phyloP scores from a whole-genome alignment of 2,113 vertebrate species.

The Aramus guarauna region DNA sequence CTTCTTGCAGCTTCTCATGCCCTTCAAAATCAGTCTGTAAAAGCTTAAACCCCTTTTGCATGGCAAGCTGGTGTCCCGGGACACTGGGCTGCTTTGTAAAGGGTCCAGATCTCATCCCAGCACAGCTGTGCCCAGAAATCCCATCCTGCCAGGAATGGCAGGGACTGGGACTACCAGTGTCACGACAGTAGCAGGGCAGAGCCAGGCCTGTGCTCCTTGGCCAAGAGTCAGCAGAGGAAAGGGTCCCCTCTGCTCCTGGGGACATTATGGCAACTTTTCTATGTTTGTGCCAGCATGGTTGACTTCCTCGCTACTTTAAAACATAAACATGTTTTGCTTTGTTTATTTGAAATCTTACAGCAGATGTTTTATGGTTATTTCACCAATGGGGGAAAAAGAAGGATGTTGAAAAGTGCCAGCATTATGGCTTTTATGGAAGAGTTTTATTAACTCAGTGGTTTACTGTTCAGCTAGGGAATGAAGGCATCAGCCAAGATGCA shows the following conservation, averaged over 20 bases:
- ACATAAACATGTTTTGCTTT: not conserved
- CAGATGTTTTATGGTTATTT: slow-evolving; percentile 33
- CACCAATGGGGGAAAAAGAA: not conserved
- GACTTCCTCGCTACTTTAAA: not conserved
- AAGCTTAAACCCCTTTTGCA: not conserved
- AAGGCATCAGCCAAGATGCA: not conserved
- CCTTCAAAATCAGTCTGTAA: not conserved
- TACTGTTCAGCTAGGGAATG: not conserved
- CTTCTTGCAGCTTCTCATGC: not conserved
- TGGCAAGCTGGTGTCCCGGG: not conserved
- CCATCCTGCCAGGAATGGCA: not conserved
- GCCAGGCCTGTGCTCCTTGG: not conserved
- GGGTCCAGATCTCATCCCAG: not conserved
- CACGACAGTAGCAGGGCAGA: not conserved
- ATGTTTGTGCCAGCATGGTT: not conserved
- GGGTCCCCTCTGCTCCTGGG: not conserved
- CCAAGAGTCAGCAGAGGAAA: not conserved
- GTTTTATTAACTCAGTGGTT: not conserved
- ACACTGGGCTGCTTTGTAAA: not conserved
- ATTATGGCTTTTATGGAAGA: not conserved
- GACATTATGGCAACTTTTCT: not conserved
- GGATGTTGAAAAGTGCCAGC: not conserved
- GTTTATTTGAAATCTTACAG: not conserved
- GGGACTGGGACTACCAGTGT: not conserved
- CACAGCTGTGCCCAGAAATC: not conserved